Conservation (phyloP, 2,797 vertebrate genomes). For the Lepus oiostolus region DNA sequence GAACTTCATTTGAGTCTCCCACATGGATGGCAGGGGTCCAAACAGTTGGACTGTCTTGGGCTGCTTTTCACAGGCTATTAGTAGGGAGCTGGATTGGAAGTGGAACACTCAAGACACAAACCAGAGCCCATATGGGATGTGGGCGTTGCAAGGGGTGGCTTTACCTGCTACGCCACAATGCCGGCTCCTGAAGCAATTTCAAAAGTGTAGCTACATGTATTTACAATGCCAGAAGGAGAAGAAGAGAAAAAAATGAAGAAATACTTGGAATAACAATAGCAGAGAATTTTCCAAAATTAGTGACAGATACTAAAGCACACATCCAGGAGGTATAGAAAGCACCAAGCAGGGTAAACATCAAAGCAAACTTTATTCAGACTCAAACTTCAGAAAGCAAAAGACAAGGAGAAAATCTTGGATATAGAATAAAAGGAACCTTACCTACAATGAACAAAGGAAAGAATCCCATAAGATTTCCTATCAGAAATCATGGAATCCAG, state of each 20-base stretch:
- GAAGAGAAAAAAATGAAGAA: background rate
- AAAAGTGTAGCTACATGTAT: background rate
- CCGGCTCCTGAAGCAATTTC: background rate
- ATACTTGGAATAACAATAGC: background rate
- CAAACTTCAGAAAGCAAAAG: background rate
- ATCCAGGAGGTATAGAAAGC: background rate
- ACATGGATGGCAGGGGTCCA: too few relatives aligned
- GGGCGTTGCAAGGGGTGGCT: too few relatives aligned
- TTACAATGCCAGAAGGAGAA: background rate
- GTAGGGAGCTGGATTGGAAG: too few relatives aligned
- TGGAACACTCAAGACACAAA: too few relatives aligned
- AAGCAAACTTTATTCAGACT: background rate
- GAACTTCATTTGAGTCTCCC: too few relatives aligned
- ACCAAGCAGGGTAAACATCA: background rate
- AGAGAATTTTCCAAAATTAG: background rate
- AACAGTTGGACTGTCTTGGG: too few relatives aligned
- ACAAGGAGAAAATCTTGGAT: background rate
- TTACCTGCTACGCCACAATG: too few relatives aligned
- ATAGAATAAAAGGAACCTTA: background rate
- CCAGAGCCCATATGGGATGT: too few relatives aligned
- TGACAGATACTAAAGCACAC: background rate
- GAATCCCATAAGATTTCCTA: background rate
- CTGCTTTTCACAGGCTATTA: too few relatives aligned
- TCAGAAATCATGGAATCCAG: background rate
- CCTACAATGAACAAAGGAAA: background rate